Conservation (phyloP, 2,113 vertebrate genomes). For the Bombycilla garrulus region DNA sequence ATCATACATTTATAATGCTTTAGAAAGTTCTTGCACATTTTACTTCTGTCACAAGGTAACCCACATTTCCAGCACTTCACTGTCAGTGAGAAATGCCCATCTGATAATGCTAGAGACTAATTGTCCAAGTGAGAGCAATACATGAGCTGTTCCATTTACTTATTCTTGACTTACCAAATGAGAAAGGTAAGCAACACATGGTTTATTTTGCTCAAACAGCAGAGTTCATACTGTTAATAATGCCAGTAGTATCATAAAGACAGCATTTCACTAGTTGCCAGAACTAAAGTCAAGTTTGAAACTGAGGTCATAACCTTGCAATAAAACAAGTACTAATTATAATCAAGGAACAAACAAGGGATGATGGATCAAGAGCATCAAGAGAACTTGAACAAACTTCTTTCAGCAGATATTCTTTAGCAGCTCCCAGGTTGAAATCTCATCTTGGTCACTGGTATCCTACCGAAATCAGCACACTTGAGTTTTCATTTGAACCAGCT, state of each 20-base stretch:
- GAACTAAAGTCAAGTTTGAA: constrained; percentile 58
- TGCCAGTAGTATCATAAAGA: constrained; percentile 49
- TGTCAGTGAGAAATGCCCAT: constrained; percentile 24
- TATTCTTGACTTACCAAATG: constrained; percentile 51
- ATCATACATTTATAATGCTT: constrained; percentile 45
- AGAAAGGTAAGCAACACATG: constrained; percentile 44
- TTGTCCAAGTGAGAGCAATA: constrained; percentile 35
- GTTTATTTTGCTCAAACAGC: constrained; percentile 61
- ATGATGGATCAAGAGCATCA: constrained; percentile 35
- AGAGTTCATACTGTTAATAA: constrained; percentile 58
- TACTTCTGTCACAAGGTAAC: constrained; percentile 21
- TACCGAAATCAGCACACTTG: constrained; percentile 64
- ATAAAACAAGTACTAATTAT: constrained; percentile 57
- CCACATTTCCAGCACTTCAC: constrained; percentile 44
- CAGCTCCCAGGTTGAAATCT: constrained; percentile 58
- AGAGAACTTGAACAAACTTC: constrained; percentile 56
- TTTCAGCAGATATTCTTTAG: constrained; percentile 65
- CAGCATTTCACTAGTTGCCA: constrained; percentile 61
- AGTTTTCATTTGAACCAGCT: constrained; percentile 49
- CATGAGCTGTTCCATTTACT: constrained; percentile 38
- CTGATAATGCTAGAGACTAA: constrained; percentile 20
- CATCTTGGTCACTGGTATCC: constrained; percentile 63
- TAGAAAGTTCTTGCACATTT: constrained; percentile 35
- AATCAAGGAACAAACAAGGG: constrained; percentile 55
- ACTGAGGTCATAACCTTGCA: constrained; percentile 48